phyloP scores from a whole-genome alignment of 1,140 invertebrate species.

The Neodiprion virginianus region DNA sequence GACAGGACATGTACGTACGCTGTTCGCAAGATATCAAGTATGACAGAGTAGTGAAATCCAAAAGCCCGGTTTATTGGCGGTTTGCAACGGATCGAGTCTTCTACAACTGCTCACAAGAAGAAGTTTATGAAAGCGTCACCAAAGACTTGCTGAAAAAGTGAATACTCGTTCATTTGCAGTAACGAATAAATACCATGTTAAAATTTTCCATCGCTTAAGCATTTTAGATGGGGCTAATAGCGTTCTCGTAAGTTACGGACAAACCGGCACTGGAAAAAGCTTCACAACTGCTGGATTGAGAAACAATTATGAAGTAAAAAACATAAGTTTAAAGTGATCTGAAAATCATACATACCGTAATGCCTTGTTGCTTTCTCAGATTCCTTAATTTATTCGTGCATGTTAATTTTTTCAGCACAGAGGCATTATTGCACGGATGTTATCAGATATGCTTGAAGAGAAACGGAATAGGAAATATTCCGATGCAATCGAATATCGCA shows the following conservation, averaged over 20 bases:
- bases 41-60: not conserved
- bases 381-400: too few species aligned
- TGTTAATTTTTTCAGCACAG: slow-evolving; percentile 31
- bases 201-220: slow-evolving; percentile 24
- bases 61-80: slow-evolving; percentile 28
- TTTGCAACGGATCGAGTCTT: slow-evolving; percentile 32
- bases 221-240: slow-evolving; percentile 33
- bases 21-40: slow-evolving; percentile 30
- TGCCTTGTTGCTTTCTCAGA: too few species aligned
- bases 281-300: slow-evolving; percentile 30
- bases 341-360: too few species aligned
- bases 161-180: slow-evolving; percentile 3
- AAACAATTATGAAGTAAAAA: slow-evolving; percentile 34
- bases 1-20: slow-evolving; percentile 33
- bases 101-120: slow-evolving; percentile 30
- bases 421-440: slow-evolving; percentile 29
- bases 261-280: slow-evolving; percentile 37
- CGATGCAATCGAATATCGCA: slow-evolving; percentile 28
- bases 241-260: slow-evolving; percentile 31
- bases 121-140: slow-evolving; percentile 24
- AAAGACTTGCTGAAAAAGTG: slow-evolving; percentile 34
- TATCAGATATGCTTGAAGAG: slow-evolving; percentile 31
- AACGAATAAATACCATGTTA: not conserved
- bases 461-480: slow-evolving; percentile 21
- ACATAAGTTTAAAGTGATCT: not conserved